Percentiles rank a stretch among this genome's conserved stretches.
phyloP scores from a whole-genome alignment of 2,113 vertebrate species.

The Carassius auratus region DNA sequence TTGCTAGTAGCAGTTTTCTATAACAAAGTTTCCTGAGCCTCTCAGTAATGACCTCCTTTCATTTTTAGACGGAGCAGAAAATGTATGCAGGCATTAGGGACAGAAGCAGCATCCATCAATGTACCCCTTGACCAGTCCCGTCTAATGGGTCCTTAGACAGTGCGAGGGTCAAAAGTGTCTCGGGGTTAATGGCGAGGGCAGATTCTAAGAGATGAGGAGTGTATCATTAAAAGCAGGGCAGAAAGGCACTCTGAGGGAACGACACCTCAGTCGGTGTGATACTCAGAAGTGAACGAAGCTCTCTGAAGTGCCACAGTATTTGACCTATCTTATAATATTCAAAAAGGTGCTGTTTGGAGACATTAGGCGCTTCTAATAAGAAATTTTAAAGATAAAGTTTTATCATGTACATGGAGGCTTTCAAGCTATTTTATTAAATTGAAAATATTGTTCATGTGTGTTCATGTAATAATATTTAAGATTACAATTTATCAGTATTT shows the following conservation, averaged over 20 bases:
- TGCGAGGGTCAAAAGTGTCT: conserved; percentile 22
- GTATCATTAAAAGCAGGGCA: conserved; percentile 26
- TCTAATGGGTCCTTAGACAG: conserved; percentile 48
- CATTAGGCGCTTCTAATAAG: not conserved
- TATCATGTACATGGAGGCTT: not conserved
- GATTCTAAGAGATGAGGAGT: not conserved
- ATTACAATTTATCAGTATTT: not conserved
- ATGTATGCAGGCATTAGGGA: conserved; percentile 16
- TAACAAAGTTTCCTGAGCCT: not conserved
- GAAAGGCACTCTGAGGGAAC: not conserved
- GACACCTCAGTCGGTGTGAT: not conserved
- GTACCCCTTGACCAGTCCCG: not conserved
- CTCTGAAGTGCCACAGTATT: conserved; percentile 6
- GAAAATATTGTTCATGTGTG: not conserved
- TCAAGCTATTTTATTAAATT: not conserved
- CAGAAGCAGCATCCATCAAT: conserved; percentile 18
- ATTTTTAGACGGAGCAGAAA: conserved; percentile 11
- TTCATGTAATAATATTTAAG: not conserved
- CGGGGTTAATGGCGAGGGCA: conserved; percentile 14
- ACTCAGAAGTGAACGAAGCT: not conserved
- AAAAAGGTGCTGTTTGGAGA: not conserved
- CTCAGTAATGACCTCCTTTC: conserved; percentile 9
- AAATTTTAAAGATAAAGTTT: not conserved
- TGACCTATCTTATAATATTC: conserved; percentile 1
- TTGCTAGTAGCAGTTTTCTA: conserved; percentile 2